Percentiles rank a stretch among this genome's conserved stretches.
phyloP scores from a whole-genome alignment of 2,888 invertebrate genomes.

The Xestia ashworthii region DNA sequence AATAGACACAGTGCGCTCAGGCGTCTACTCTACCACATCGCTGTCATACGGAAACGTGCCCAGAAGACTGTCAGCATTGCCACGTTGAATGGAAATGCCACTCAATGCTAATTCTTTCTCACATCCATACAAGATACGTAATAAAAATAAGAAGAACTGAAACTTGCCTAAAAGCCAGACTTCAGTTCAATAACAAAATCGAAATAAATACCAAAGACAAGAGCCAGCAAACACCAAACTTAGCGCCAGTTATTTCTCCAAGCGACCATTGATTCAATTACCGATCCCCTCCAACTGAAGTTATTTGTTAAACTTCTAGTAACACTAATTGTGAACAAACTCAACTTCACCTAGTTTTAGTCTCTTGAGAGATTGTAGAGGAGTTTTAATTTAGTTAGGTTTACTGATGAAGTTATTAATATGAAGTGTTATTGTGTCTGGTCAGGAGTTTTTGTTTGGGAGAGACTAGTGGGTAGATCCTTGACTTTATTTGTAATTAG shows the following conservation, averaged over 20 bases:
- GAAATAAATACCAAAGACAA: not conserved
- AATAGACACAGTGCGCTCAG: no score
- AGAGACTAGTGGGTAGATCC: not conserved
- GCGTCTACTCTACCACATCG: no score
- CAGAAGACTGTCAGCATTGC: no score
- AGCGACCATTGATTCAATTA: slow-evolving; percentile 48
- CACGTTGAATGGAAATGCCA: no score
- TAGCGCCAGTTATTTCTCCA: slow-evolving; percentile 23
- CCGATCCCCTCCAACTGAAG: slow-evolving; percentile 5
- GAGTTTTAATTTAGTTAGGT: slow-evolving; percentile 39
- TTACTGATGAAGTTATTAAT: slow-evolving; percentile 33
- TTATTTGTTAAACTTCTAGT: slow-evolving; percentile 51
- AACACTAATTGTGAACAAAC: slow-evolving; percentile 48
- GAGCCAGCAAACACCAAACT: slow-evolving; percentile 9
- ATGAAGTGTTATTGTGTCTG: slow-evolving; percentile 5
- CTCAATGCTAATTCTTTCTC: no score
- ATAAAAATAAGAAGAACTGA: not conserved
- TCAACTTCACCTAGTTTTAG: slow-evolving; percentile 35
- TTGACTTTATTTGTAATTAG: not conserved
- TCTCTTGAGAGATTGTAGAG: slow-evolving; percentile 8
- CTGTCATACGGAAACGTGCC: no score
- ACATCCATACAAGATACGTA: no score
- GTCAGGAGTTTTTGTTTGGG: not conserved
- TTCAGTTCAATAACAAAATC: not conserved
- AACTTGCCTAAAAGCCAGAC: not conserved